Evolutionary conservation across 1,140 invertebrate genomes (phyloP).

Genomic region (Dendroctonus valens): DNA sequence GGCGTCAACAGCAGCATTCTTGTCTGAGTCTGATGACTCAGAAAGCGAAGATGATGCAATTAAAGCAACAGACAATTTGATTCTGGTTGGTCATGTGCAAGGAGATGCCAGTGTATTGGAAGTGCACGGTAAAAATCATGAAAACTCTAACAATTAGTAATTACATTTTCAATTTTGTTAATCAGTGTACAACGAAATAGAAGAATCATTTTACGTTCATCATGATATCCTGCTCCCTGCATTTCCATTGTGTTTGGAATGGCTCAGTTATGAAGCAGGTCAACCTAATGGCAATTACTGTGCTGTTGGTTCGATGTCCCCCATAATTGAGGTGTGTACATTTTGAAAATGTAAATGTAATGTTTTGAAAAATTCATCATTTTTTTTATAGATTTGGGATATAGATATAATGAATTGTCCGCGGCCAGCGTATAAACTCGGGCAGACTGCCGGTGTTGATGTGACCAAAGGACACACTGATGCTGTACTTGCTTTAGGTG

Average conservation of each 20-base stretch:
- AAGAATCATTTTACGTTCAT: constrained; percentile 87
- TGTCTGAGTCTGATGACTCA: constrained; percentile 71
- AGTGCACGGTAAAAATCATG: constrained; percentile 69
- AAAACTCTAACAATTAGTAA: background rate
- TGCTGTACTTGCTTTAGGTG: constrained; percentile 74
- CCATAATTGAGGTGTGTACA: constrained; percentile 68
- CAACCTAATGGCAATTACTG: constrained; percentile 77
- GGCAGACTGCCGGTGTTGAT: constrained; percentile 71
- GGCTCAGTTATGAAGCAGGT: constrained; percentile 80
- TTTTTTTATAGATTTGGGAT: constrained; percentile 73
- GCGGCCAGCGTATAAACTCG: constrained; percentile 81
- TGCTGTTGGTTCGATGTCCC: constrained; percentile 88
- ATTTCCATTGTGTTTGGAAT: constrained; percentile 89
- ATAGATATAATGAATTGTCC: constrained; percentile 88
- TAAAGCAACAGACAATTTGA: constrained; percentile 86
- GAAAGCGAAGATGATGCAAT: constrained; percentile 91
- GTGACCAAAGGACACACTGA: constrained; percentile 91
- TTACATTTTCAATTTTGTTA: constrained; percentile 40
- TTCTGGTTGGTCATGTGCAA: constrained; percentile 83
- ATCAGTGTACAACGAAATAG: constrained; percentile 86
- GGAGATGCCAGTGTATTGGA: constrained; percentile 82
- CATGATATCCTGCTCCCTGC: constrained; percentile 87
- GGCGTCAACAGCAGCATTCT: constrained; percentile 55
- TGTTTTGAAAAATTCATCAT: too few relatives aligned
- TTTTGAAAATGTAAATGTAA: background rate